Base-by-base conservation (phyloP, 2,888 invertebrate genomes). In the Drosophila heteroneura region DNA sequence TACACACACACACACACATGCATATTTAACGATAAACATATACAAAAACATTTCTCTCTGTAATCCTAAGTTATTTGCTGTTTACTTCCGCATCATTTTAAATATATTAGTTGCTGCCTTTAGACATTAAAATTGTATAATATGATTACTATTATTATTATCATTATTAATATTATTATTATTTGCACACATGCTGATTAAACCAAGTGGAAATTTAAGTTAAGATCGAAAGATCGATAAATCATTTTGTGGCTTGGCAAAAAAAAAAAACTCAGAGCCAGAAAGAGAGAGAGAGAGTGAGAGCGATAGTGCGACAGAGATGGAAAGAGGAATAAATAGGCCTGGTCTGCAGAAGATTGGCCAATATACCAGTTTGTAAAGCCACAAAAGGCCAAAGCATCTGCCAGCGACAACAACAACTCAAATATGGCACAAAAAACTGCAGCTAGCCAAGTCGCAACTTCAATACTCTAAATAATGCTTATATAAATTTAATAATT, bases 81-180 rank as follows among this genome's bases (percentile, higher is more conserved):
- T 30, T 51, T 64, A 56, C 37, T 49, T 33, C 33, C 32, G 70
- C 62, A 68, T 51, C 35, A 51, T 39, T 76, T 39, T n/a, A n/a
- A 37, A 65, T 70, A 67, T 67, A 39, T 70, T 70, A 70, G 51
- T 76, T 60, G 53, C 63, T 74, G 60, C 68, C 54, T 65, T 66
- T 79, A 67, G 66, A 52, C 26, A 58, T 70, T 77, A 67, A 74
- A 67, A 67, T 81, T 72, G 81, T 81, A 76, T 63, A 63, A 71
- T 68, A 69, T 51, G 49, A 39, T 47, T 41, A 51, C 54, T 63
- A 67, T 51, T 53, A 37, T 53, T 41, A 57, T 53, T 65, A 66
- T 53, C 2, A 33, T 33, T 30, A 30, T 30, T 6, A 30, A 7
- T 41, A 39, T 53, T 65, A 68, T 53, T 52, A 39, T 53, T 47